phyloP scores from a whole-genome alignment of 2,888 invertebrate genomes.

The Eilema depressum region DNA sequence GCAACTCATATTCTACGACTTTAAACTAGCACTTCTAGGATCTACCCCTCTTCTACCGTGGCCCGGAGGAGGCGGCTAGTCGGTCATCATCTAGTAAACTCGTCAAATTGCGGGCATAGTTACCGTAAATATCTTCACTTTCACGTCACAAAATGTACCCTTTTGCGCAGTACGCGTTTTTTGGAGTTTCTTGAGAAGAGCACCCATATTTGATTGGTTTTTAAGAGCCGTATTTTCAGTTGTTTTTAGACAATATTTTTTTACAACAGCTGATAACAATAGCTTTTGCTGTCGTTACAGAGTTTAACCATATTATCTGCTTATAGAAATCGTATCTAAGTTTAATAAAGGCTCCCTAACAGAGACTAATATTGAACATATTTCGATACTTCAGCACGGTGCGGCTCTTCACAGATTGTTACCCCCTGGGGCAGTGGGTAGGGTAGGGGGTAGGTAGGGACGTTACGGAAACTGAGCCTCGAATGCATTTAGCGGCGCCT shows the following conservation, averaged over 20 bases:
- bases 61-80: too few relatives aligned
- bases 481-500: background rate
- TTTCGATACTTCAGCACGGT: background rate
- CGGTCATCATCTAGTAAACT: too few relatives aligned
- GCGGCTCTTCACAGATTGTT: conserved; percentile 7
- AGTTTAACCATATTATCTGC: background rate
- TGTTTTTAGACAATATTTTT: background rate
- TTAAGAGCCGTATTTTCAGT: background rate
- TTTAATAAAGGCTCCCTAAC: background rate
- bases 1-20: too few relatives aligned
- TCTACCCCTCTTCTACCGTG: background rate
- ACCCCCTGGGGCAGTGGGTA: background rate
- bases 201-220: background rate
- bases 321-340: background rate
- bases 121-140: too few relatives aligned
- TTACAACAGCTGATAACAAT: background rate
- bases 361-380: background rate
- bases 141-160: too few relatives aligned
- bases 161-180: too few relatives aligned
- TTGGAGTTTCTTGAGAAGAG: too few relatives aligned
- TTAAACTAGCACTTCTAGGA: too few relatives aligned
- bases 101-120: too few relatives aligned
- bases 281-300: background rate
- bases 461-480: background rate
- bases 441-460: background rate